Evolutionary conservation across 92 coral and sea anemone species (phyloP), one percentile per base, ranked within the genome.

Genomic region (Meandrina meandrites): DNA sequence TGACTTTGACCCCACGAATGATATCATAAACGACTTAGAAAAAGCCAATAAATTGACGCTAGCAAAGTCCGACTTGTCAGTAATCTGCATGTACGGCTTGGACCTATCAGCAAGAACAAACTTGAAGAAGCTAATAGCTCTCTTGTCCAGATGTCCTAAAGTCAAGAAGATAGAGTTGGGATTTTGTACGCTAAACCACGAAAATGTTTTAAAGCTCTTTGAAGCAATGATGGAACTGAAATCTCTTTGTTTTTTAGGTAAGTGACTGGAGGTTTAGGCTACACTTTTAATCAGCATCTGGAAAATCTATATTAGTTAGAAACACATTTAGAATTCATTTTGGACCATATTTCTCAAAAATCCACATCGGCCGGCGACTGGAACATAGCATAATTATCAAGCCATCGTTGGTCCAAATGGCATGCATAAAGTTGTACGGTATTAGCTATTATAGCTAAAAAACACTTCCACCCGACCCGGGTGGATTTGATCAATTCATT

Each of bases 111-210:
- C 21, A 18, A 80, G 19, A 36, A 83, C 71, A 18, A 78, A 87
- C 37, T 13, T 90, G 47, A 69, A 58, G 62, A 73, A 45, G 28
- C 50, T 90, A 24, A 45, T 58, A 8, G 87, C 72, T 6, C 62
- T 90, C 50, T 27, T 90, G n/a, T 87, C 75, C 7, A 81, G 90
- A 40, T 86, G 89, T 30, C 87, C 67, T 12, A 68, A 69, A 30
- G 73, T 90, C 34, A 88, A 83, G 56, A 90, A 78, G 72, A 40
- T 90, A 51, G 79, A 75, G 30, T 50, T 90, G 56, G 74, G 32
- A 27, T 90, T 87, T 78, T 81, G 83, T 42, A 78, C 88, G 13
- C 9, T 90, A 73, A 70, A 82, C 27, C 53, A 78, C 27, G 81
- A 36, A 2, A 9, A n/a, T 50, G 88, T 51, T 32, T 76, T 42